phyloP scores from a whole-genome alignment of 2,113 vertebrate genomes.

The Ciconia maguari region DNA sequence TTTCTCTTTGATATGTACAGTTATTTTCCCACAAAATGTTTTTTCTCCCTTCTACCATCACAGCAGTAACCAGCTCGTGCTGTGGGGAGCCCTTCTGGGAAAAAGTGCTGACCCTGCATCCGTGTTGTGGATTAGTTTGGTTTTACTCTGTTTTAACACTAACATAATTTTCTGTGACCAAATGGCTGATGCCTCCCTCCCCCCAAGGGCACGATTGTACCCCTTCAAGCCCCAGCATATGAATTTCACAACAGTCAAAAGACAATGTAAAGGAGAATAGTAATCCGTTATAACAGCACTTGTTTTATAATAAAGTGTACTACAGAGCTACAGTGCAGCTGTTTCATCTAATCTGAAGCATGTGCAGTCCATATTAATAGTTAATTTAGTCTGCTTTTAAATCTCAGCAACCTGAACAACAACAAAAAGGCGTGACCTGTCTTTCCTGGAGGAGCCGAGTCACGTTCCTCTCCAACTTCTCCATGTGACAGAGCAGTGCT shows the following conservation, averaged over 20 bases:
- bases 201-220: neutral
- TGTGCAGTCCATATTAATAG: conserved; percentile 70
- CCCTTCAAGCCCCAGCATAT: neutral
- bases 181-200: neutral
- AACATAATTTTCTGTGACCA: conserved; percentile 32
- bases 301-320: conserved; percentile 59
- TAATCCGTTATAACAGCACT: conserved; percentile 60
- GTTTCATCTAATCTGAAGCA: conserved; percentile 64
- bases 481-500: conserved; percentile 77
- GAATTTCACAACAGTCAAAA: conserved; percentile 28
- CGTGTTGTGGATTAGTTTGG: neutral
- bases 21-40: neutral
- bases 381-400: conserved; percentile 73
- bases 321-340: conserved; percentile 44
- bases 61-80: neutral
- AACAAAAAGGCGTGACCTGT: conserved; percentile 75
- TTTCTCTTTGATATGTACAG: neutral
- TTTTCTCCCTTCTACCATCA: neutral
- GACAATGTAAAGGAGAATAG: conserved; percentile 6
- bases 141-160: conserved; percentile 17
- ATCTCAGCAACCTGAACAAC: conserved; percentile 57
- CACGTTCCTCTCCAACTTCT: conserved; percentile 76
- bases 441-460: conserved; percentile 63
- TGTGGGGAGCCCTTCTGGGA: neutral
- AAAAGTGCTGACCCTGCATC: neutral